Conservation (phyloP, 2,797 vertebrate genomes). For the Sarcoramphus papa region DNA sequence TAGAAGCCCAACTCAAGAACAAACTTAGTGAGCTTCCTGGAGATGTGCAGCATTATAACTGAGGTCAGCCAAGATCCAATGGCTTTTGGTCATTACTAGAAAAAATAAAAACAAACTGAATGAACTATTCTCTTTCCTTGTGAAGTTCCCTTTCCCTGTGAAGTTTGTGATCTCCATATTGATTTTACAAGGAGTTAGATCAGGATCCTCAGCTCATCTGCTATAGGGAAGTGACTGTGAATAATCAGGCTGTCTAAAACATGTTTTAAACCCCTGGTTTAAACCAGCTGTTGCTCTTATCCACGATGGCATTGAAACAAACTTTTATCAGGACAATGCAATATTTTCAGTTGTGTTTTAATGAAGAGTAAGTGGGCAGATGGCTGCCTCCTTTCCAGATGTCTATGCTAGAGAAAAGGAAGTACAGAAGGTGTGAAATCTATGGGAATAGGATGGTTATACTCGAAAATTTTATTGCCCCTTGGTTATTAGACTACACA, state of each 20-base stretch:
- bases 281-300: not conserved
- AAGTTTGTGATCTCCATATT: not conserved
- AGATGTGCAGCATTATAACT: not conserved
- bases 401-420: not conserved
- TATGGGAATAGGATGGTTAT: not conserved
- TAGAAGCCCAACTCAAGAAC: not conserved
- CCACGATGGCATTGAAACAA: not conserved
- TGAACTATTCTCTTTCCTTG: not conserved
- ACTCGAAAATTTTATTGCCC: not conserved
- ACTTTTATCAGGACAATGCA: not conserved
- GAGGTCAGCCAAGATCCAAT: not conserved
- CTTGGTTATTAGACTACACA: not conserved
- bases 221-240: not conserved
- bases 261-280: not conserved
- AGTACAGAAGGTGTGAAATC: not conserved
- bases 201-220: not conserved
- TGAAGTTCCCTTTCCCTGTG: not conserved
- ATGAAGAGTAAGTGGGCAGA: not conserved
- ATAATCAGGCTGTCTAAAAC: not conserved
- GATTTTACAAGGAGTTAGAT: not conserved
- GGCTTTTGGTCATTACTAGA: not conserved
- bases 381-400: not conserved
- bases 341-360: not conserved
- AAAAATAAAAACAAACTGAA: not conserved
- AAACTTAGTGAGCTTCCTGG: not conserved